Evolutionary conservation across 2,113 vertebrate species (phyloP), one percentile per base, ranked within the genome.

Genomic region (Cyphomyrus plagiostoma): DNA sequence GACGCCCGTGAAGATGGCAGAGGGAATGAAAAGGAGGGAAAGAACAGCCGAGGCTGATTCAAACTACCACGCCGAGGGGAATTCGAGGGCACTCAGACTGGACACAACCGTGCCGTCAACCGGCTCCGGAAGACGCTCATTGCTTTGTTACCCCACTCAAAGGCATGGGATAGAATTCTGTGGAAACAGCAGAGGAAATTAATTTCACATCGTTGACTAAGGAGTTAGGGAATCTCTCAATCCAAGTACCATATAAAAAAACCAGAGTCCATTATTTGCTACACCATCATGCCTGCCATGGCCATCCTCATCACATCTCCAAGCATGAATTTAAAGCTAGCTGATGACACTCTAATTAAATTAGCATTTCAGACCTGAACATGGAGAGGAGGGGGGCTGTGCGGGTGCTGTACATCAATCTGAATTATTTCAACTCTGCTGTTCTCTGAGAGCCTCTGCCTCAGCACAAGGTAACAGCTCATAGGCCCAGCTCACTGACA

Each of bases 341-440:
- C 89, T 96, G 96, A 95, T 93, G 93, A 95, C 89, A 93, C 90
- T 92, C 92, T 95, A 89, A 89, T 89, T 82, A 95, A 95, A 93
- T 95, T 94, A 94, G 91, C 88, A 92, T 93, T 92, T 93, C 94
- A 92, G 93, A 90, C 62, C 88, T 93, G 91, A 91, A 88, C 91
- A 87, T 50, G 91, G 62, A 89, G 91, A n/a, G 35, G 90, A 48
- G 86, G 77, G 89, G 89, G 83, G 89, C 5, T 13, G 10, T 4
- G n/a, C 3, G 52, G 50, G 21, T 9, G 19, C 35, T 39, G 3
- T 87, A 30, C 49, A 87, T 87, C 50, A 42, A 87, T 53, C 26
- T 87, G 49, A 35, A 48, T 53, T 52, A 26, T 53, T 53, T 87
- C 15, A 87, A 53, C 26, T 46, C 19, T 26, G 21, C 48, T 10